Evolutionary conservation across 2,888 invertebrate species (phyloP), one percentile per base, ranked within the genome.

Genomic region (Drosophila robusta): DNA sequence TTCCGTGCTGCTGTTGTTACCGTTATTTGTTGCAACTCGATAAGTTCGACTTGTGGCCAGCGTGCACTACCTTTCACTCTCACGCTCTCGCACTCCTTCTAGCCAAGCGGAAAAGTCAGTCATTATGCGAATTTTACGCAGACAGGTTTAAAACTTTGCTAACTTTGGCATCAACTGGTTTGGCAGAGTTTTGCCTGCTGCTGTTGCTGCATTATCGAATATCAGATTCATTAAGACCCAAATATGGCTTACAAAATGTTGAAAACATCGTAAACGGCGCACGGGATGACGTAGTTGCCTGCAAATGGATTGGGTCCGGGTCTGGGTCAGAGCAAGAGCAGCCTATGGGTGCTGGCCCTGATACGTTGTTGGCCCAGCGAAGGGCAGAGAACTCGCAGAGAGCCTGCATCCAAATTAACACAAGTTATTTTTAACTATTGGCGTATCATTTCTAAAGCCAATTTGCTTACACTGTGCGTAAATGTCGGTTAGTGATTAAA

Each of bases 211-310:
- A 70, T 78, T 88, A 82, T 90, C 89, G 76, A 84, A 89, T 90
- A 82, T 77, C 89, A 78, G 76, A 78, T 82, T 90, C 90, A 90
- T 90, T 90, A 90, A 79, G 68, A 65, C 39, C 44, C 76, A 70
- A 75, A 80, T 68, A 76, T 75, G 71, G 81, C 54, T 76, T 83
- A 70, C 81, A 75, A 47, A 63, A 60, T 72, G 18, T 39, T 14
- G 34, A 50, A 39, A 62, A 61, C 57, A 47, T 69, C 57, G 39
- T 55, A 47, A 42, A 39, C 34, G 12, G 9, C 47, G 38, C 14
- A 51, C 34, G 29, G 38, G 18, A 42, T 9, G n/a, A 29, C 29
- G 26, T 6, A 18, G 18, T 41, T 45, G 67, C 12, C 46, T 18
- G n/a, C 14, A 34, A 8, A n/a, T 29, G 18, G 6, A 11, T 32